Base-by-base conservation (phyloP, 1,140 invertebrate species). In the Eriosoma lanigerum region DNA sequence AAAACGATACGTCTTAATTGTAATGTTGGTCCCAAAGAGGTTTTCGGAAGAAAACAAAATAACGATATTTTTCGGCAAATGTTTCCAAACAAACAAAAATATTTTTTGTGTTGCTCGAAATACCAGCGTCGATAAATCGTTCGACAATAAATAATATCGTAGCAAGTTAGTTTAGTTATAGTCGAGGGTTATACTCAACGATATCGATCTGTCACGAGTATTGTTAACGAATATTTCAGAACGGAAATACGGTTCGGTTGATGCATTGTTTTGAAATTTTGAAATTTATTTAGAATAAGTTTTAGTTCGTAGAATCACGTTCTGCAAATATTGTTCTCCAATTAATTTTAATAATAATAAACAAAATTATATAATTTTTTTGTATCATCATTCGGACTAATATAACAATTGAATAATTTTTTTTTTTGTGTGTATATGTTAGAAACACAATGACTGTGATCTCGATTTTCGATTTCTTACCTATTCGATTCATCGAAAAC, bases 11-110 rank as follows among this genome's bases (percentile, higher is more conserved):
- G 24, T 48, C 68, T 72, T 46, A n/a, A 21, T 58, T 58, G 19
- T 58, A 58, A 26, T n/a, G 8, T 38, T 58, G 19, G 6, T 9
- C 1, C 54, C 54, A 21, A 58, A 70, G 60, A 24, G 21, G 64
- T 46, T 68, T 68, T 68, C 19, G 17, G 54, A 73, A 68, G 46
- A 48, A 24, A 24, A 38, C 3, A 62, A 73, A 68, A 68, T 46
- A 24, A 24, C 12, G 21, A 46, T 48, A 4, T 38, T 46, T 19
- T 68, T 46, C n/a, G 6, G 21, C 44, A 68, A 44, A 15, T 68
- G 21, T 26, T 24, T 68, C 15, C 64, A 26, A 68, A 48, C 38
- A 15, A 46, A 38, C 32, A 38, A 38, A 3, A 3, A 8, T 66
- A 24, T 68, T n/a, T n/a, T n/a, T 24, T 64, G 32, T 64, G 32